A percentile compares a stretch with the other conserved stretches of the same genome.
Evolutionary conservation across 92 coral and sea anemone genomes (phyloP).

Genomic region (Hydrozoanthus gracilis): DNA sequence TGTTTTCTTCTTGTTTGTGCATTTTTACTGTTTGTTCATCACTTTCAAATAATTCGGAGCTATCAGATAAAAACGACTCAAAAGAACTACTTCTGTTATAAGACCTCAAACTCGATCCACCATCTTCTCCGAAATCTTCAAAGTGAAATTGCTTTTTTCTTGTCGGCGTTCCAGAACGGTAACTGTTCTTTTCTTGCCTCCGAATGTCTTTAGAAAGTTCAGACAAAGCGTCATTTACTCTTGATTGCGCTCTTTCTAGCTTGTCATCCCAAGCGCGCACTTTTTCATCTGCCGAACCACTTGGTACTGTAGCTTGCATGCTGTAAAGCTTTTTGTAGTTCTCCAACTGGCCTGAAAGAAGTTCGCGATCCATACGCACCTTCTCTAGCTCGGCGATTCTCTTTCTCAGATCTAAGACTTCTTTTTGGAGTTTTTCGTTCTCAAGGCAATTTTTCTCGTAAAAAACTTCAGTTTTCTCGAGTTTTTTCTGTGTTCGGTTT

Average conservation of each 20-base stretch:
- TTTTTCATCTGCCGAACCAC: slow-evolving; percentile 55
- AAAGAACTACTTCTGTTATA: neutral
- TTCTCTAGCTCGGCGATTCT: slow-evolving; percentile 64
- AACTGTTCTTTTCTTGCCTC: slow-evolving; percentile 70
- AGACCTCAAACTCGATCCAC: slow-evolving; percentile 9
- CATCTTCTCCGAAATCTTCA: slow-evolving; percentile 22
- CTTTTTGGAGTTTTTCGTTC: slow-evolving; percentile 76
- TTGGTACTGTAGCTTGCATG: slow-evolving; percentile 38
- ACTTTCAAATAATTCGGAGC: neutral
- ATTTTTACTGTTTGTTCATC: neutral
- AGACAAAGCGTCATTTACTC: slow-evolving; percentile 74
- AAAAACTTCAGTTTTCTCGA: slow-evolving; percentile 66
- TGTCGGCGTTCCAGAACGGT: slow-evolving; percentile 34
- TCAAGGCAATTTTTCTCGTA: slow-evolving; percentile 65
- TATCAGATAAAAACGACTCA: slow-evolving; percentile 26
- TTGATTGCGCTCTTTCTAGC: slow-evolving; percentile 71
- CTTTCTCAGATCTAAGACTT: slow-evolving; percentile 61
- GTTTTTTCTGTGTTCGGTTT: slow-evolving; percentile 64
- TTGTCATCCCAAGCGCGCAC: slow-evolving; percentile 77
- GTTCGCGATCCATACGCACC: slow-evolving; percentile 51
- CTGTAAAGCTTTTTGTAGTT: slow-evolving; percentile 42
- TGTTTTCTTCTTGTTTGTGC: neutral
- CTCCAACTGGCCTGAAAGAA: slow-evolving; percentile 57
- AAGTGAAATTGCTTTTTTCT: slow-evolving; percentile 52
- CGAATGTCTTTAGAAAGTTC: slow-evolving; percentile 81